Base-by-base conservation (phyloP, 2,888 invertebrate genomes). In the Dryadula phaetusa region DNA sequence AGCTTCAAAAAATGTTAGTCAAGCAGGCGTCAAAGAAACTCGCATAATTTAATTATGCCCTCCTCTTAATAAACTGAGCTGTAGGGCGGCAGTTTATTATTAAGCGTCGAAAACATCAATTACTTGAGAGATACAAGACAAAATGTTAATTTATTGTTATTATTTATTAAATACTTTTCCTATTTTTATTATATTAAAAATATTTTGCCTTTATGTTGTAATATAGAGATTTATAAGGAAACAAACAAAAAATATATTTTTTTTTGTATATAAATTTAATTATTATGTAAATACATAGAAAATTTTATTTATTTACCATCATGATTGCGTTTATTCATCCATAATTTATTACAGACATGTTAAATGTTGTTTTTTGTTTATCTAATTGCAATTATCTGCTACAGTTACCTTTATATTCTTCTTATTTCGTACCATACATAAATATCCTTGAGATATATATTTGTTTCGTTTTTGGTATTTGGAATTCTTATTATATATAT, bases 21-120 rank as follows among this genome's bases (percentile, higher is more conserved):
- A 80, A 81, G 80, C 77, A 75, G 82, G 83, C 91, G 88, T 90
- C 91, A 92, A 91, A 90, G 90, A 88, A 88, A 82, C 85, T 78
- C 78, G 80, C 80, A 81, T 92, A 90, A 92, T 92, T 92, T 87
- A 91, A 92, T 92, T 91, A 91, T 83, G 78, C 80, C 69, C 81
- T 79, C 84, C 84, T 85, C 87, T 88, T 89, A 91, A 90, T 83
- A 82, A 78, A 88, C 86, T 84, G 82, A 78, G 77, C 79, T 74
- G 44, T 60, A 44, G 60, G 60, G 60, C 44, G 44, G 42, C 60
- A 32, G 44, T 60, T 60, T 60, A 32, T 60, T 74, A 69, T 73
- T 69, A 70, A 67, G 65, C 65, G 67, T 72, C 70, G 49, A 66
- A 67, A 67, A 62, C 62, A 65, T 60, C 64, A 65, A 67, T 79